These are phyloP conservation scores for Notolabrus celidotus DNA, from an alignment of 2,797 vertebrate species.

Conservation along the genomic window DNA sequence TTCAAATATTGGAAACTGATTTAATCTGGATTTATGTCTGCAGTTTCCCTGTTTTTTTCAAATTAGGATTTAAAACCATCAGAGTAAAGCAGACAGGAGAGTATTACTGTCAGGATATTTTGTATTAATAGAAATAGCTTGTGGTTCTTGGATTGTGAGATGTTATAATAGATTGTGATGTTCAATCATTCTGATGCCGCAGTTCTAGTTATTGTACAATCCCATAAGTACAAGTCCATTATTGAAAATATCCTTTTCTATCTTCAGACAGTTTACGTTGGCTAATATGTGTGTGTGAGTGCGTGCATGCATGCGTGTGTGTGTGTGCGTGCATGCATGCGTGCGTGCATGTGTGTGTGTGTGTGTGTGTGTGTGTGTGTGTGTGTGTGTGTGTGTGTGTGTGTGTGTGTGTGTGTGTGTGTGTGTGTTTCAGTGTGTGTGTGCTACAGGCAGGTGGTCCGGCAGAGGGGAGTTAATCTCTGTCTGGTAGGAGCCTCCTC, in stretches of 20 bases:
- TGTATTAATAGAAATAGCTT: neutral
- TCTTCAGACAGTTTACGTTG: constrained; percentile 1
- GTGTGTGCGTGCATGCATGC: constrained; percentile 8
- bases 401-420: constrained; percentile 7
- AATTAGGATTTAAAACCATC: neutral
- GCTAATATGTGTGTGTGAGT: constrained; percentile 8
- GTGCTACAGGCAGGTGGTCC: constrained; percentile 64
- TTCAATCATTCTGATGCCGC: neutral
- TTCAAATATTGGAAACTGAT: neutral
- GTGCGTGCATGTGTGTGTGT: constrained; percentile 1
- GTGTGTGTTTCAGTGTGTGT: constrained; percentile 7
- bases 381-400: constrained; percentile 1
- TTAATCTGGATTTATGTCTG: neutral
- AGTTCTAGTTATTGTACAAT: constrained; percentile 9
- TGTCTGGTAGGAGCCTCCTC: constrained; percentile 59
- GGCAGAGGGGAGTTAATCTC: constrained; percentile 71
- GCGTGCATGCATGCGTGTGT: constrained; percentile 2
- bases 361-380: constrained; percentile 9
- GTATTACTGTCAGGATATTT: constrained; percentile 1
- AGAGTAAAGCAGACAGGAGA: neutral
- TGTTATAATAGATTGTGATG: neutral
- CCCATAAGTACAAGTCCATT: too few relatives aligned
- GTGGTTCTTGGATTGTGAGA: too few relatives aligned
- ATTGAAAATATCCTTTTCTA: constrained; percentile 23
- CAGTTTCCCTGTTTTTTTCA: neutral